Percentiles rank a stretch among this genome's conserved stretches.
These are phyloP conservation scores for Psylliodes chrysocephalus DNA, from an alignment of 2,888 invertebrate species.

Conservation along the genomic window DNA sequence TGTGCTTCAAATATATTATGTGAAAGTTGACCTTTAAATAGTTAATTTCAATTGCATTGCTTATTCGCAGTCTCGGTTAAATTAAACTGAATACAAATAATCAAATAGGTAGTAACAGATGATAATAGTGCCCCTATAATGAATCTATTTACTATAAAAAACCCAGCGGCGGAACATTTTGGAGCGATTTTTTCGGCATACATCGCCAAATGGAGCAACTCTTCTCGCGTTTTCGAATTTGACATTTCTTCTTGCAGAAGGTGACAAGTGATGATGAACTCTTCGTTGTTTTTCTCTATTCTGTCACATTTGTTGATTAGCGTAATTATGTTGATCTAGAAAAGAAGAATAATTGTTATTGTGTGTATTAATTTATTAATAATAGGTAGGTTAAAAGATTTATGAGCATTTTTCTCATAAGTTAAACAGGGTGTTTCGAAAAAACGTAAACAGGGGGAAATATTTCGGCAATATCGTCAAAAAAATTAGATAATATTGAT, in stretches of 20 bases:
- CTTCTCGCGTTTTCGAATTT: background rate
- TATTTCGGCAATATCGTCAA: no score
- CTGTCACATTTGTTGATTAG: constrained; percentile 24
- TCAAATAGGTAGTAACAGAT: constrained; percentile 21
- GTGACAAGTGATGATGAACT: constrained; percentile 2
- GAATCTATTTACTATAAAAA: constrained; percentile 21
- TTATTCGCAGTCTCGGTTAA: background rate
- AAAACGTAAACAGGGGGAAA: no score
- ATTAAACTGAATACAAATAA: constrained; percentile 30
- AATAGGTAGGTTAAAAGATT: no score
- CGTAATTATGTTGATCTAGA: constrained; percentile 16
- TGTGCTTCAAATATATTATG: no score
- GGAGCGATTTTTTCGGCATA: constrained; percentile 13
- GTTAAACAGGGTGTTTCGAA: no score
- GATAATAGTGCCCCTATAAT: constrained; percentile 24
- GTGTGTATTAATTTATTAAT: no score
- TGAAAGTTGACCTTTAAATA: no score
- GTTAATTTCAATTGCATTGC: no score
- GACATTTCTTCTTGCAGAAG: constrained; percentile 1
- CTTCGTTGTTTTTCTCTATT: constrained; percentile 5
- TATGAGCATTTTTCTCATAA: no score
- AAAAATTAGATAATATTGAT: no score
- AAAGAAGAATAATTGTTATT: no score
- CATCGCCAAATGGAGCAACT: constrained; percentile 14
- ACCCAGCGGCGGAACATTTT: constrained; percentile 20